These are phyloP conservation scores for Helogale parvula DNA, from an alignment of 2,113 vertebrate species.

Conservation along the genomic window DNA sequence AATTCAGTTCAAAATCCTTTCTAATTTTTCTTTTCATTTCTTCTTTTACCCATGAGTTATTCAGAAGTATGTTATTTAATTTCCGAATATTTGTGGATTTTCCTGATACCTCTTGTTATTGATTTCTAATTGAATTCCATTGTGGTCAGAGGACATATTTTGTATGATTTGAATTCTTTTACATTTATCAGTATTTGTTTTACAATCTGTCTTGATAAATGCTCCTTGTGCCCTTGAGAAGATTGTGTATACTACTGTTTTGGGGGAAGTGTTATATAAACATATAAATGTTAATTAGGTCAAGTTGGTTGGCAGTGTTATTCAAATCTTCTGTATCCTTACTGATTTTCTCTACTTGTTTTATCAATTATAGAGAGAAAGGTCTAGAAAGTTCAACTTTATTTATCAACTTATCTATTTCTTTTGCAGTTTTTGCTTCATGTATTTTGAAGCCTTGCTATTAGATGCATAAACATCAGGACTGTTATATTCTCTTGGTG, in stretches of 20 bases:
- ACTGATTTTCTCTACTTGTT: constrained; percentile 35
- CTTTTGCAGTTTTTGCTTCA: not conserved
- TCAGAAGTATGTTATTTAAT: not conserved
- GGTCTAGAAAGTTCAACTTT: not conserved
- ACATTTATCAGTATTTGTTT: not conserved
- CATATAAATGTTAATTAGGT: constrained; percentile 3
- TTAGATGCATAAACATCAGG: not conserved
- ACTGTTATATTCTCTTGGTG: not conserved
- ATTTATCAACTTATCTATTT: not conserved
- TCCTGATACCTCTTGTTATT: not conserved
- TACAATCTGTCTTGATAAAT: not conserved
- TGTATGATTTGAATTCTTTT: not conserved
- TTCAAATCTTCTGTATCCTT: not conserved
- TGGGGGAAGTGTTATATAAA: not conserved
- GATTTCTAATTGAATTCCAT: constrained; percentile 45
- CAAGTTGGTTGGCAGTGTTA: not conserved
- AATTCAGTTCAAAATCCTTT: constrained; percentile 24
- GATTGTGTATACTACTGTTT: not conserved
- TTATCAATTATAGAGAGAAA: not conserved
- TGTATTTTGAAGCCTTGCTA: not conserved
- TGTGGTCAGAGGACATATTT: not conserved
- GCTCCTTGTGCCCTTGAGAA: not conserved
- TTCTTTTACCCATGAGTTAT: constrained; percentile 24
- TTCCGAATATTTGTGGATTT: constrained; percentile 38
- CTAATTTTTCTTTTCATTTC: constrained; percentile 45